Percentiles rank a stretch among this genome's conserved stretches.
These are phyloP conservation scores for Gavialis gangeticus DNA, from an alignment of 2,113 vertebrate genomes.

Conservation along the genomic window DNA sequence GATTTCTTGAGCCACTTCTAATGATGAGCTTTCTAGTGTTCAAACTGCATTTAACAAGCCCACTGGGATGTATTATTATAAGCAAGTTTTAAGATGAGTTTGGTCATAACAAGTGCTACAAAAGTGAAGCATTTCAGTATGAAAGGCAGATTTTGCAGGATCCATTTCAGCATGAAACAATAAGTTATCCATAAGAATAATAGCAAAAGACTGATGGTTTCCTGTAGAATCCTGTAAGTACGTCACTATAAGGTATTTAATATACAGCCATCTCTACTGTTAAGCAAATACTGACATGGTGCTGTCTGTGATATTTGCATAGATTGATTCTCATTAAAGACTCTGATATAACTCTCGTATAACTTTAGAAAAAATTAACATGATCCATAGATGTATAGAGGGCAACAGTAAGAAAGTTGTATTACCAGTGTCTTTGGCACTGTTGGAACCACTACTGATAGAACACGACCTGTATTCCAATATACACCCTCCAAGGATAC, in stretches of 20 bases:
- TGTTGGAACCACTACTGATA: not conserved
- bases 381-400: not conserved
- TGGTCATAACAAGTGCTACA: constrained; percentile 29
- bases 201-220: constrained; percentile 41
- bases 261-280: constrained; percentile 30
- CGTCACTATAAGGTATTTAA: constrained; percentile 50
- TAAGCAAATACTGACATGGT: constrained; percentile 56
- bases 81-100: constrained; percentile 19
- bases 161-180: constrained; percentile 38
- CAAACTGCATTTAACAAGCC: constrained; percentile 19
- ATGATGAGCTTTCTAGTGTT: not conserved
- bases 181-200: constrained; percentile 17
- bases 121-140: not conserved
- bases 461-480: not conserved
- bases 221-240: constrained; percentile 32
- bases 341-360: constrained; percentile 53
- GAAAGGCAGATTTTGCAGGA: constrained; percentile 29
- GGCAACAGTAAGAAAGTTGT: not conserved
- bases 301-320: constrained; percentile 51
- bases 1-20: not conserved
- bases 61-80: constrained; percentile 32
- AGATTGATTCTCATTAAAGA: constrained; percentile 61
- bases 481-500: not conserved
- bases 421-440: not conserved
- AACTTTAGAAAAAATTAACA: constrained; percentile 44